Base-by-base conservation (phyloP, 2,888 invertebrate genomes). In the Leptopilina drosophilae region DNA sequence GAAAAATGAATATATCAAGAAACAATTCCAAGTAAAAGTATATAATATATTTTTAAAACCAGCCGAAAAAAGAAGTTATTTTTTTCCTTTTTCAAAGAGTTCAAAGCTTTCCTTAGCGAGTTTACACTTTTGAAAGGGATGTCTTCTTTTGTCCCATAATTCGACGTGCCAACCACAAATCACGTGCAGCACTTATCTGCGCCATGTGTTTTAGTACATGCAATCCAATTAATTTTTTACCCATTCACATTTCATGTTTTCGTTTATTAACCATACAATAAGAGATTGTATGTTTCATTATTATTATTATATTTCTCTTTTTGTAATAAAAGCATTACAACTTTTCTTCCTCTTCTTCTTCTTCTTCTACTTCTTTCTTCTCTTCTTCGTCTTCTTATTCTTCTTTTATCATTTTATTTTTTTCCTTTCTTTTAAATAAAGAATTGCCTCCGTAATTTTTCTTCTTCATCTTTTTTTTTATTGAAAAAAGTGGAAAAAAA, bases 161-260 rank as follows among this genome's bases (percentile, higher is more conserved):
- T 73, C 56, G 69, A 73, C 53, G 69, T 73, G 53, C 49, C 69
- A 73, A 73, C 69, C 69, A 73, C 69, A 73, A 73, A 73, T 73
- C 69, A 73, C 69, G 69, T 73, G 26, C 26, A 73, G 53, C 53
- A 73, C 69, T 73, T 73, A 53, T 73, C 69, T 73, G 12, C 69
- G 26, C 53, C 69, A 73, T 56, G 49, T 56, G 69, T 49, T 73
- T 20, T n/a, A 20, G 56, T 33, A 26, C 69, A 73, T 53, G 69
- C 69, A 53, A 49, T 14, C 53, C 53, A 73, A 53, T 67, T 67
- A 67, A 67, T 73, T 73, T 73, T 73, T 73, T 73, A 73, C 53
- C 69, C 26, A 73, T 73, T 73, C 69, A 53, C 14, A 56, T 53
- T 26, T 73, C 26, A 73, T 53, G 26, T 73, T 56, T 33, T 62